Base-by-base conservation (phyloP, 2,888 invertebrate species). In the Ophion costatus region DNA sequence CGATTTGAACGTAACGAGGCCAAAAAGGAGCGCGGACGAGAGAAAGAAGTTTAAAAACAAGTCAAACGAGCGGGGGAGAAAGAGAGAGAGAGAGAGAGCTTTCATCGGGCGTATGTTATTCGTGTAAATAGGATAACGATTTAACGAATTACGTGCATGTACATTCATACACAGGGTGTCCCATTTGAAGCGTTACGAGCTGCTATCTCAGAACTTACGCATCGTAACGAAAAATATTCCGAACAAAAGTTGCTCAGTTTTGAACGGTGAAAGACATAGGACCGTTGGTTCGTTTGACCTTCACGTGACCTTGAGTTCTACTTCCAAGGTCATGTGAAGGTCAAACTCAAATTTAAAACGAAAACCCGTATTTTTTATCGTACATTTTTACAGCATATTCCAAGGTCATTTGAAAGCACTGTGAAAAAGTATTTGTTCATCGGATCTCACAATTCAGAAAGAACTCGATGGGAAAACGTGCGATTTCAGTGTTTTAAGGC, bases 121-220 rank as follows among this genome's bases (percentile, higher is more conserved):
- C 92, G 91, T 93, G 93, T 93, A 93, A 92, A 93, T 92, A 93
- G 92, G 90, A 89, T 92, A 89, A 87, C 88, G 91, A 92, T 91
- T 92, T 92, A 92, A 92, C 87, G 88, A 89, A 89, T 88, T 83
- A 81, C 80, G 83, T 83, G 82, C 77, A 85, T 81, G 67, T 56
- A 56, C 20, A 79, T 71, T 79, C 33, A 77, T 33, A 73, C 51
- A 67, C 24, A 69, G 17, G 51, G 51, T 51, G 51, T 51, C 14
- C 17, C 14, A 51, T 14, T 17, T 1, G 51, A 4, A 17, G 51
- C 5, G 51, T 51, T 51, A 51, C 14, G 17, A 4, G 17, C 14
- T 14, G 51, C 14, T 17, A 51, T 51, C 51, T 51, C 51, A 5
- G 17, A 17, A 51, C 17, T 17, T 51, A 51, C 51, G 51, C 51